These are phyloP conservation scores for Lobophora halterata DNA, from an alignment of 2,888 invertebrate species.

Conservation along the genomic window DNA sequence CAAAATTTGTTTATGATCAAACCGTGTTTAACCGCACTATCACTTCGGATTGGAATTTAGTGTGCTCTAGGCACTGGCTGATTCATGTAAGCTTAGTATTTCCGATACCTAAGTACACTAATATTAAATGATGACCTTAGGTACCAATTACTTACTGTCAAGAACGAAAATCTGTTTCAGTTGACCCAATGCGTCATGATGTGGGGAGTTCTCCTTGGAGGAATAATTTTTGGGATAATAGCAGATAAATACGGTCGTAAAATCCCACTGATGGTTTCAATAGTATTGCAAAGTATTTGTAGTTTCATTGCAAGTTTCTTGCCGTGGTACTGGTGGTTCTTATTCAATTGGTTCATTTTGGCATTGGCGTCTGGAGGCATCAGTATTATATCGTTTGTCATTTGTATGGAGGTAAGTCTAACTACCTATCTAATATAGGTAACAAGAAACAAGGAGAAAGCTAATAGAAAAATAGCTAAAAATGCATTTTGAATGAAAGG, in stretches of 20 bases:
- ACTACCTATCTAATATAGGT: no score
- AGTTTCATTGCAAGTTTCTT: slow-evolving; percentile 77
- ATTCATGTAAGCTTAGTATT: slow-evolving; percentile 68
- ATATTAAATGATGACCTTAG: no score
- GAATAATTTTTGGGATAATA: slow-evolving; percentile 79
- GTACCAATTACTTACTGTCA: slow-evolving; percentile 21
- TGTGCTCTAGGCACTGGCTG: slow-evolving; percentile 80
- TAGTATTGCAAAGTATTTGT: slow-evolving; percentile 75
- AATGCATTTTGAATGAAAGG: no score
- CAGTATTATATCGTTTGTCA: slow-evolving; percentile 83
- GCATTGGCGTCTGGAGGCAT: slow-evolving; percentile 83
- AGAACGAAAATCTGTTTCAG: slow-evolving; percentile 50
- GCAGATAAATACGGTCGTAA: slow-evolving; percentile 84
- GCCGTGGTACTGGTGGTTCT: slow-evolving; percentile 77
- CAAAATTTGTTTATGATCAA: slow-evolving; percentile 76
- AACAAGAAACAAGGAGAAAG: no score
- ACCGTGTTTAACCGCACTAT: slow-evolving; percentile 82
- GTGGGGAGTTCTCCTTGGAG: slow-evolving; percentile 83
- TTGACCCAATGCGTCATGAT: slow-evolving; percentile 82
- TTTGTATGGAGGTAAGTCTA: slow-evolving; percentile 80
- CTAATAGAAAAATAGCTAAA: no score
- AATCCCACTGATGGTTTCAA: slow-evolving; percentile 76
- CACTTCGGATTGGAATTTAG: slow-evolving; percentile 83
- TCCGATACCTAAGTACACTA: no score
- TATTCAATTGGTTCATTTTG: slow-evolving; percentile 76